phyloP scores from a whole-genome alignment of 2,888 invertebrate species.

The Aethes cnicana region DNA sequence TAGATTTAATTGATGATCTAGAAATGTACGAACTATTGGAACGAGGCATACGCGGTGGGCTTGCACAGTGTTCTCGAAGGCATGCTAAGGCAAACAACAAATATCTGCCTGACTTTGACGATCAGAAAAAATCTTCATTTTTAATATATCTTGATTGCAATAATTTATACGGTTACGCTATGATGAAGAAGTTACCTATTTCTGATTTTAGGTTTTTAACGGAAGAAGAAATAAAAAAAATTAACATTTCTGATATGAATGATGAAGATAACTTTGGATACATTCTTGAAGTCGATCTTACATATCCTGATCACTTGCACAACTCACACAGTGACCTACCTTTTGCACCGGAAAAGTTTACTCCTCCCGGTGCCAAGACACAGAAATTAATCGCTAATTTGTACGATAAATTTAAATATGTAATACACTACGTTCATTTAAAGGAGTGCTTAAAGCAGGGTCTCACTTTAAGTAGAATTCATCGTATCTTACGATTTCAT shows the following conservation, averaged over 20 bases:
- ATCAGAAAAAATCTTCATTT: constrained; percentile 29
- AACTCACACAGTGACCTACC: constrained; percentile 36
- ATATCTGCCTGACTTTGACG: constrained; percentile 36
- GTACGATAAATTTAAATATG: background rate
- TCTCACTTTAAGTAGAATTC: background rate
- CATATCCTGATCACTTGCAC: background rate
- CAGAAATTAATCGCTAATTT: background rate
- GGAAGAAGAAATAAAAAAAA: background rate
- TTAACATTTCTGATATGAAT: constrained; percentile 8
- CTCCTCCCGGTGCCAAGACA: background rate
- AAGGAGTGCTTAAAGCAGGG: constrained; percentile 1
- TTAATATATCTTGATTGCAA: constrained; percentile 45
- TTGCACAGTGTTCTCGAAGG: constrained; percentile 35
- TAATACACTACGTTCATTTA: background rate
- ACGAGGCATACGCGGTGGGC: constrained; percentile 39
- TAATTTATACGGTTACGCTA: constrained; percentile 43
- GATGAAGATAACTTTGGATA: constrained; percentile 29
- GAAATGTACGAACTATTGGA: constrained; percentile 37
- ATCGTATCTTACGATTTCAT: background rate
- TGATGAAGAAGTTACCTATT: constrained; percentile 32
- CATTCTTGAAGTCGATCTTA: background rate
- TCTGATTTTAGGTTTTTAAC: constrained; percentile 15
- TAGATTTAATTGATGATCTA: constrained; percentile 37
- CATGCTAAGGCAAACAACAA: too few relatives aligned
- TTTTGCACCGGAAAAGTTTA: constrained; percentile 35